Conservation (phyloP, 2,797 vertebrate species). For the Brachyrhaphis roseni region DNA sequence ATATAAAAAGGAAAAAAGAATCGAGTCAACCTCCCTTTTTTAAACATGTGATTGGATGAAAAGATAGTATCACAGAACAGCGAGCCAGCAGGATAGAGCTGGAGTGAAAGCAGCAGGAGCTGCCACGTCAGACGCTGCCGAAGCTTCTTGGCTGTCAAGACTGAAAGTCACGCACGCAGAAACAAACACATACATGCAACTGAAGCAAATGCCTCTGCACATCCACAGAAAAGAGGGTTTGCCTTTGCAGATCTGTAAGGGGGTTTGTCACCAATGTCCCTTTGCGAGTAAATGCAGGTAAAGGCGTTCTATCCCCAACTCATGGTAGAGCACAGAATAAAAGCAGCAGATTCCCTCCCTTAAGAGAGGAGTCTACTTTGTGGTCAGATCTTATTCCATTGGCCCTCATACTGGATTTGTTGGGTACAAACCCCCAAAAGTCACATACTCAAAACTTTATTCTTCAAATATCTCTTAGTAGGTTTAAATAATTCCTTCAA, state of each 20-base stretch:
- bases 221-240: slow-evolving; percentile 41
- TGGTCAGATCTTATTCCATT: slow-evolving; percentile 46
- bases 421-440: slow-evolving; percentile 27
- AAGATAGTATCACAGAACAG: slow-evolving; percentile 74
- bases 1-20: slow-evolving; percentile 40
- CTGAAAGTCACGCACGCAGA: slow-evolving; percentile 51
- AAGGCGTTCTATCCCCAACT: slow-evolving; percentile 64
- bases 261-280: slow-evolving; percentile 56
- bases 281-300: slow-evolving; percentile 67
- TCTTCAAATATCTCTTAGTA: slow-evolving; percentile 2
- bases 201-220: slow-evolving; percentile 33
- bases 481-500: slow-evolving; percentile 8
- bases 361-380: slow-evolving; percentile 32
- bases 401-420: slow-evolving; percentile 48
- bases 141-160: slow-evolving; percentile 76
- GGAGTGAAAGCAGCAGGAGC: slow-evolving; percentile 71
- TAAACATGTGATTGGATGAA: slow-evolving; percentile 70
- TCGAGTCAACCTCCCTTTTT: slow-evolving; percentile 66
- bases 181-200: slow-evolving; percentile 35
- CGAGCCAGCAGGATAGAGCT: slow-evolving; percentile 73
- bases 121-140: slow-evolving; percentile 80
- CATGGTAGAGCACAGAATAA: slow-evolving; percentile 63
- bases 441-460: slow-evolving; percentile 12
- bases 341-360: slow-evolving; percentile 54
- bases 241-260: slow-evolving; percentile 57